Evolutionary conservation across 2,113 vertebrate genomes (phyloP).

Genomic region (Sander vitreus): DNA sequence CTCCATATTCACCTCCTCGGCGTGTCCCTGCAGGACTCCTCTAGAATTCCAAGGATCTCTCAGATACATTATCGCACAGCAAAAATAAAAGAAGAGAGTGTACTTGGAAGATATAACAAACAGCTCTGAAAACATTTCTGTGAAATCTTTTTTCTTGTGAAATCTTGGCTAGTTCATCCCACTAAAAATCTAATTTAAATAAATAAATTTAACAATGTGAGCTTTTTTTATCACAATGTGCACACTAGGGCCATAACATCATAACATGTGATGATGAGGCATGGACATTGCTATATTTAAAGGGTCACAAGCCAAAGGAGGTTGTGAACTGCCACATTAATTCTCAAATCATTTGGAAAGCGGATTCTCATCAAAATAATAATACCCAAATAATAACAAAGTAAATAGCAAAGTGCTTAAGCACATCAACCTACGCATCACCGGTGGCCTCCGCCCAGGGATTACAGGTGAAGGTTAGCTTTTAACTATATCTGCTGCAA

Average conservation of each 20-base stretch:
- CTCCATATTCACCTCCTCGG: conserved; percentile 3
- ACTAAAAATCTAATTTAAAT: background rate
- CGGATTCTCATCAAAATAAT: background rate
- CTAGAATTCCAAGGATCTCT: conserved; percentile 68
- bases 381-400: background rate
- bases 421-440: background rate
- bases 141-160: background rate
- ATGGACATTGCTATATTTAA: background rate
- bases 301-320: background rate
- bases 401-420: background rate
- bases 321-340: background rate
- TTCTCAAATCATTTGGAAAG: no score
- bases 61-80: conserved; percentile 65
- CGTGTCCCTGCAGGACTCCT: conserved; percentile 56
- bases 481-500: background rate
- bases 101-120: conserved; percentile 63
- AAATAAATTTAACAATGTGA: background rate
- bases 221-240: no score
- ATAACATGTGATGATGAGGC: background rate
- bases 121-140: background rate
- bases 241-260: background rate
- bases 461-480: background rate
- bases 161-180: background rate
- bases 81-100: conserved; percentile 25
- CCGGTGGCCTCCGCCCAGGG: background rate